Conservation (phyloP, 2,888 invertebrate genomes). For the Drosophila fungiperda region DNA sequence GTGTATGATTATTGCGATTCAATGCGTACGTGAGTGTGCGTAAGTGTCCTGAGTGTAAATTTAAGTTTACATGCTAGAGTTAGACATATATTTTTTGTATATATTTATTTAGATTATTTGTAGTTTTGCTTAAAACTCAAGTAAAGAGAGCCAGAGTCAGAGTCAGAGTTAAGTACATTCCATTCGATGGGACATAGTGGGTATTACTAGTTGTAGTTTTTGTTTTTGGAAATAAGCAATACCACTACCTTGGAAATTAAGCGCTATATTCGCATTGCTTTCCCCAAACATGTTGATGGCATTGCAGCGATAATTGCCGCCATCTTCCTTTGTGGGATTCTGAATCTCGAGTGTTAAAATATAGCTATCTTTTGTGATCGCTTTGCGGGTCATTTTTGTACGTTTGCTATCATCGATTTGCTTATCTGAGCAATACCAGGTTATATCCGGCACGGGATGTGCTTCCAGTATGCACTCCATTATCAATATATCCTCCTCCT, state of each 20-base stretch:
- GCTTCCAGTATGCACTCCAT: conserved; percentile 99
- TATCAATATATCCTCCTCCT: conserved; percentile 95
- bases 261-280: conserved; percentile 99
- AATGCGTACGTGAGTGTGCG: neutral
- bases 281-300: conserved; percentile 99
- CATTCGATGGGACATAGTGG: conserved; percentile 4
- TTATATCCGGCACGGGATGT: conserved; percentile 96
- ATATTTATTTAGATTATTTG: neutral
- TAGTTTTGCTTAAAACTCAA: neutral
- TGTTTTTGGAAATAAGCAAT: conserved; percentile 15
- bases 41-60: conserved; percentile 1
- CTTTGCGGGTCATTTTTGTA: conserved; percentile 95
- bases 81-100: neutral
- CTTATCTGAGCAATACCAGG: conserved; percentile 96
- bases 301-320: conserved; percentile 99
- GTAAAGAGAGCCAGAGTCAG: neutral
- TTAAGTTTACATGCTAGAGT: conserved; percentile 11
- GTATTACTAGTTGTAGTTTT: neutral
- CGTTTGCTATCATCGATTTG: conserved; percentile 92
- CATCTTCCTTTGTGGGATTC: conserved; percentile 98
- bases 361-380: conserved; percentile 95
- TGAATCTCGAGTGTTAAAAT: conserved; percentile 96
- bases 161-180: conserved; percentile 1
- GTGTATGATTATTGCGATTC: neutral
- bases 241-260: conserved; percentile 97